Conservation (phyloP, 2,888 invertebrate species). For the Latrodectus elegans region DNA sequence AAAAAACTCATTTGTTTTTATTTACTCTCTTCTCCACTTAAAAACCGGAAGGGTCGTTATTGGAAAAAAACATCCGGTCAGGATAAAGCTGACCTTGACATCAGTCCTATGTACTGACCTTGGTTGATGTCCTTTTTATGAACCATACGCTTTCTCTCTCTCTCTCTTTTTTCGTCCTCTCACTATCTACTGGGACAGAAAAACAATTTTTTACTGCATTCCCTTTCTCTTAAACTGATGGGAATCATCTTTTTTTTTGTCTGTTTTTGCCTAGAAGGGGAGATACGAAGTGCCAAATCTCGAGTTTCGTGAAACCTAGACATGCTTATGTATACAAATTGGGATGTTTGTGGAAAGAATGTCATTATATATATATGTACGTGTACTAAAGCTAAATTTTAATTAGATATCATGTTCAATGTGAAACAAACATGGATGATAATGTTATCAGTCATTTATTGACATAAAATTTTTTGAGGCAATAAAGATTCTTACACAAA, state of each 20-base stretch:
- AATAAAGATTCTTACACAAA: no score
- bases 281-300: no score
- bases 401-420: no score
- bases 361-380: no score
- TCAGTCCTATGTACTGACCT: slow-evolving; percentile 24
- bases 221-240: neutral
- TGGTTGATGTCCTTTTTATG: slow-evolving; percentile 25
- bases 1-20: slow-evolving; percentile 38
- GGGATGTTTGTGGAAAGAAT: no score
- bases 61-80: slow-evolving; percentile 64
- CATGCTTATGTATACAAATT: no score
- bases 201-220: neutral
- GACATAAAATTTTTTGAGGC: no score
- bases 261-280: neutral
- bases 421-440: no score
- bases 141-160: neutral
- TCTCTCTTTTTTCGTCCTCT: slow-evolving; percentile 1
- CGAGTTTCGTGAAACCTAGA: no score
- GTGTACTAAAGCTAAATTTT: no score
- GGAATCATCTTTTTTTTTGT: neutral
- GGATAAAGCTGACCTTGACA: slow-evolving; percentile 50
- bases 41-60: slow-evolving; percentile 54
- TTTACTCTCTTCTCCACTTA: slow-evolving; percentile 36
- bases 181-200: neutral
- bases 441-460: no score